A percentile compares a stretch with the other conserved stretches of the same genome.
phyloP scores from a whole-genome alignment of 2,797 vertebrate species.

The Urophycis tenuis region DNA sequence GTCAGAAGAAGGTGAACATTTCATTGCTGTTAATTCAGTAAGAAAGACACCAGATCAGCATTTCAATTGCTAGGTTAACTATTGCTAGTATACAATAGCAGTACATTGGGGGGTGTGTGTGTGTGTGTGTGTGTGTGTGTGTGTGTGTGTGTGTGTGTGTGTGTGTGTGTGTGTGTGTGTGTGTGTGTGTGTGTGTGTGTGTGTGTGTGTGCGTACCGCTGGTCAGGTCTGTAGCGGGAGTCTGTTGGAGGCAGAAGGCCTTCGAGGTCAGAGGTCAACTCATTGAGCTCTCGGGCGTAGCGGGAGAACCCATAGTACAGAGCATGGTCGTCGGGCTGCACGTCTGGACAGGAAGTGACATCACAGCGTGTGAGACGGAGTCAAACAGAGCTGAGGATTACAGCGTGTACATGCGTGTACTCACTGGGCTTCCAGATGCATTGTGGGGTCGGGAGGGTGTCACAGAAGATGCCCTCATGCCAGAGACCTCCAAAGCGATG shows the following conservation, averaged over 20 bases:
- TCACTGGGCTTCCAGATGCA: slow-evolving; percentile 91
- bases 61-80: no score
- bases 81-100: no score
- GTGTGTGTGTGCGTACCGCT: slow-evolving; percentile 69
- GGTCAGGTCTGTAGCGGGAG: slow-evolving; percentile 83
- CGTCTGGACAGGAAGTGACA: slow-evolving; percentile 61
- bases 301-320: slow-evolving; percentile 82
- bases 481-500: slow-evolving; percentile 87
- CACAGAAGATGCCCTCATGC: slow-evolving; percentile 88
- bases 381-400: background rate
- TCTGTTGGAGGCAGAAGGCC: slow-evolving; percentile 79
- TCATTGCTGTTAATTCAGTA: no score
- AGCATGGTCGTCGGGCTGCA: slow-evolving; percentile 76
- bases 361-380: background rate
- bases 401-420: slow-evolving; percentile 25
- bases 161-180: no score
- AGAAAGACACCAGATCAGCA: no score
- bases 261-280: slow-evolving; percentile 75
- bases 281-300: slow-evolving; percentile 84
- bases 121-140: no score
- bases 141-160: no score
- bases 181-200: background rate
- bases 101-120: no score
- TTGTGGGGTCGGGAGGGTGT: slow-evolving; percentile 69
- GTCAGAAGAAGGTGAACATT: no score